Evolutionary conservation across 2,797 vertebrate genomes (phyloP).

Genomic region (Poeciliopsis turneri): DNA sequence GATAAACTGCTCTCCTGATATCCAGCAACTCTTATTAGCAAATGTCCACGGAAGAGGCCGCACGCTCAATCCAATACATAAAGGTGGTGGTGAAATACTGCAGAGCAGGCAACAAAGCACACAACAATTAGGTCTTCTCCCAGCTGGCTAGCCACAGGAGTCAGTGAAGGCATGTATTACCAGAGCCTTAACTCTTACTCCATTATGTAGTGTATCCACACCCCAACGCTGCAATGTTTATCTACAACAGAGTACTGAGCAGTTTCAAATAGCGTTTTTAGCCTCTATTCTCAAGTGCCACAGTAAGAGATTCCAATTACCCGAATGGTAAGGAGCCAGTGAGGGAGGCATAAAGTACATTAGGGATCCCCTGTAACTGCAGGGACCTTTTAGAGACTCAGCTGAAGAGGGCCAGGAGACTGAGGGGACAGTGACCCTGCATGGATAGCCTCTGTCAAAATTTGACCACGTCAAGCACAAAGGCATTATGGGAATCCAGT

Average conservation of each 20-base stretch:
- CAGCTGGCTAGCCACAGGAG: conserved; percentile 78
- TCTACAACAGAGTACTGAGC: conserved; percentile 82
- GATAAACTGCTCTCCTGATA: conserved; percentile 77
- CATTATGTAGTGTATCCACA: conserved; percentile 81
- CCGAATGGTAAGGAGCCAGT: conserved; percentile 80
- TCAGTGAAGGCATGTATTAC: conserved; percentile 82
- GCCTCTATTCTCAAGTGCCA: conserved; percentile 82
- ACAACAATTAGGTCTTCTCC: conserved; percentile 82
- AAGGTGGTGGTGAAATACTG: conserved; percentile 77
- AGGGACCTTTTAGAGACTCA: conserved; percentile 80
- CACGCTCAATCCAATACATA: conserved; percentile 72
- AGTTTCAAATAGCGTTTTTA: conserved; percentile 83
- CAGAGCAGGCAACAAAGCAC: conserved; percentile 77
- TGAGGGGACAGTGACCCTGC: conserved; percentile 81
- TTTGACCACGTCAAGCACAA: conserved; percentile 83
- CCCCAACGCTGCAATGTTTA: conserved; percentile 78
- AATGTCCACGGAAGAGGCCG: conserved; percentile 72
- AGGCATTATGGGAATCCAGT: conserved; percentile 84
- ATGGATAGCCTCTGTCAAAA: conserved; percentile 84
- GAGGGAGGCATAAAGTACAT: conserved; percentile 82
- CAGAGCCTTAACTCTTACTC: conserved; percentile 80
- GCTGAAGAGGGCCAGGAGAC: conserved; percentile 79
- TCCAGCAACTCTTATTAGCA: conserved; percentile 74
- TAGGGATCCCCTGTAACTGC: conserved; percentile 80
- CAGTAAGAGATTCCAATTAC: conserved; percentile 82